These are phyloP conservation scores for Lycorma delicatula DNA, from an alignment of 1,140 invertebrate species.

Conservation along the genomic window DNA sequence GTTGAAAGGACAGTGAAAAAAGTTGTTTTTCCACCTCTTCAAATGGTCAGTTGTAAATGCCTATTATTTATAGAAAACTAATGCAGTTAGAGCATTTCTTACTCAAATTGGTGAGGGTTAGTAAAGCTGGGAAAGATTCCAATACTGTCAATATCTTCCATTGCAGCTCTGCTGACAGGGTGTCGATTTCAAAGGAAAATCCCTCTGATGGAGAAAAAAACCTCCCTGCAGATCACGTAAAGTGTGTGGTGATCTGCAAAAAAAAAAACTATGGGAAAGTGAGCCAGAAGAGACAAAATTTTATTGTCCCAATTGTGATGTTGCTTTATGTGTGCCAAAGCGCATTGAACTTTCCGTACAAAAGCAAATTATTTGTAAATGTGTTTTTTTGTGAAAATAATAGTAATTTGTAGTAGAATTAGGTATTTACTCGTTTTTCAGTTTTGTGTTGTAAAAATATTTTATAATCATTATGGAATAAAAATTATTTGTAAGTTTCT, in stretches of 20 bases:
- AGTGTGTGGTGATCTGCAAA: background rate
- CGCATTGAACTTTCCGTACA: background rate
- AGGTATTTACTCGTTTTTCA: no score
- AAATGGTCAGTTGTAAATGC: background rate
- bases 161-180: background rate
- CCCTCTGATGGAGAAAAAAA: background rate
- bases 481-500: no score
- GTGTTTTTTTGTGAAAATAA: no score
- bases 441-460: no score
- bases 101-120: background rate
- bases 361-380: conserved; percentile 3
- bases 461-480: no score
- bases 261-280: background rate
- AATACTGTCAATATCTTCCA: background rate
- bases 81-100: background rate
- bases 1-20: background rate
- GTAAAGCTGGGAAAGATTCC: background rate
- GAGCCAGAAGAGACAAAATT: background rate
- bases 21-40: background rate
- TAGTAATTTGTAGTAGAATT: no score
- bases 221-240: background rate
- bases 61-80: background rate
- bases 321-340: conserved; percentile 1
- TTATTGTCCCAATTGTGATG: background rate
- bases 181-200: background rate